These are phyloP conservation scores for Speoplatyrhinus poulsoni DNA, from an alignment of 2,113 vertebrate genomes.

Conservation along the genomic window DNA sequence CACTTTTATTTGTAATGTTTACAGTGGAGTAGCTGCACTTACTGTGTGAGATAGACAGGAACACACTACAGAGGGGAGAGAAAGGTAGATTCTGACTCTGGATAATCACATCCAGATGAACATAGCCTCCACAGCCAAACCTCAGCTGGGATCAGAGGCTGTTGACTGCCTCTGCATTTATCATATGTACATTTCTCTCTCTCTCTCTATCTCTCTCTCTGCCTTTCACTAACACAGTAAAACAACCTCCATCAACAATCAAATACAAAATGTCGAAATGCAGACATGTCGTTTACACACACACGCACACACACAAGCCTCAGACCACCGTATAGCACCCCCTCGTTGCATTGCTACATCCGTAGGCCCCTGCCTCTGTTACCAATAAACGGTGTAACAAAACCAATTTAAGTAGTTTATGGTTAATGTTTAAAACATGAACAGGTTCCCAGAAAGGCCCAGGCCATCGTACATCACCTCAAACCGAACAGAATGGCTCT, in stretches of 20 bases:
- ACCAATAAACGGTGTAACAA: constrained; percentile 27
- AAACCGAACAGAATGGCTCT: constrained; percentile 21
- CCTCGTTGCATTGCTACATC: constrained; percentile 1
- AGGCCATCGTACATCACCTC: constrained; percentile 9
- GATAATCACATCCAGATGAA: constrained; percentile 59
- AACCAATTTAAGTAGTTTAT: constrained; percentile 35
- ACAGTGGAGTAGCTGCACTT: neutral
- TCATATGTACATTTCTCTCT: constrained; percentile 14
- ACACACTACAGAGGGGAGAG: constrained; percentile 2
- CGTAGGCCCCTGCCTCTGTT: constrained; percentile 6
- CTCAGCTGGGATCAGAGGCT: constrained; percentile 39
- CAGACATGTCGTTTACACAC: constrained; percentile 1
- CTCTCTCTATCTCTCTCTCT: neutral
- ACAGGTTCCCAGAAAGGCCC: neutral
- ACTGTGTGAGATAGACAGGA: neutral
- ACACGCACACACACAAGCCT: constrained; percentile 5
- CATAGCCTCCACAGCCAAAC: constrained; percentile 24
- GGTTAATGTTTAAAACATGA: constrained; percentile 18
- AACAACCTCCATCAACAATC: neutral
- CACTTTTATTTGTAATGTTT: neutral
- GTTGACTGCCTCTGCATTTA: constrained; percentile 13
- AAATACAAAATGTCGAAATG: neutral
- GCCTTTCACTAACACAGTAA: constrained; percentile 8
- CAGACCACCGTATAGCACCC: constrained; percentile 14
- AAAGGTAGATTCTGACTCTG: constrained; percentile 22